These are phyloP conservation scores for Drymonia ruficornis DNA, from an alignment of 2,888 invertebrate genomes.

Conservation along the genomic window DNA sequence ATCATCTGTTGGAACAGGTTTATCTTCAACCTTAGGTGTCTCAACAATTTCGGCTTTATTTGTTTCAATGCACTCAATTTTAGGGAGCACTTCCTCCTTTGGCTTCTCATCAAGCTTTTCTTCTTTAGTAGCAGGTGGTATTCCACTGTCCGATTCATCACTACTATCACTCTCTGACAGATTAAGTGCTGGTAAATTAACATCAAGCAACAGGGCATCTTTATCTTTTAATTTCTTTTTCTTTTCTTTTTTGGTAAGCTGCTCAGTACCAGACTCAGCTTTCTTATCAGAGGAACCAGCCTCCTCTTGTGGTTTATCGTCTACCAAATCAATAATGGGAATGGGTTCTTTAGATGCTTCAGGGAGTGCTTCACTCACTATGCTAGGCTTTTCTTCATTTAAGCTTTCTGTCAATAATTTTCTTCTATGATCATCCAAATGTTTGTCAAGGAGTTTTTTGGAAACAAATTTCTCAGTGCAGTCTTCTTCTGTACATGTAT, in stretches of 20 bases:
- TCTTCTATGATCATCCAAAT: constrained; percentile 86
- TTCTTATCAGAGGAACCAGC: constrained; percentile 63
- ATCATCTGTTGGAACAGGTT: constrained; percentile 66
- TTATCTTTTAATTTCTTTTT: constrained; percentile 79
- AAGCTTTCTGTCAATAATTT: constrained; percentile 62
- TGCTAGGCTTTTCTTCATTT: constrained; percentile 51
- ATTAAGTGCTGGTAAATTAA: constrained; percentile 91
- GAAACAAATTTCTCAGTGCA: constrained; percentile 93
- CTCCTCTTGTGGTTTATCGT: constrained; percentile 65
- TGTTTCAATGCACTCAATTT: constrained; percentile 30
- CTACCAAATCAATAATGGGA: constrained; percentile 69
- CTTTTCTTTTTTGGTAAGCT: constrained; percentile 70
- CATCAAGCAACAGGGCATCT: constrained; percentile 77
- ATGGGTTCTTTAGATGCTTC: constrained; percentile 64
- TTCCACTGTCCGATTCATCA: constrained; percentile 84
- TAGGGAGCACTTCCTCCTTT: constrained; percentile 38
- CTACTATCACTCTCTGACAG: constrained; percentile 94
- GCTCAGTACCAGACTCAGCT: constrained; percentile 58
- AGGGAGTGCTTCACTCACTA: constrained; percentile 45
- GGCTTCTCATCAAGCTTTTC: constrained; percentile 45
- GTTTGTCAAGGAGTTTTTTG: constrained; percentile 90
- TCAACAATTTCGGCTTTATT: constrained; percentile 29
- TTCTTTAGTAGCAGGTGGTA: constrained; percentile 52
- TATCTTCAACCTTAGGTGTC: constrained; percentile 48
- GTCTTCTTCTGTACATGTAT: constrained; percentile 88